phyloP scores from a whole-genome alignment of 2,113 vertebrate genomes.

The Engystomops pustulosus region DNA sequence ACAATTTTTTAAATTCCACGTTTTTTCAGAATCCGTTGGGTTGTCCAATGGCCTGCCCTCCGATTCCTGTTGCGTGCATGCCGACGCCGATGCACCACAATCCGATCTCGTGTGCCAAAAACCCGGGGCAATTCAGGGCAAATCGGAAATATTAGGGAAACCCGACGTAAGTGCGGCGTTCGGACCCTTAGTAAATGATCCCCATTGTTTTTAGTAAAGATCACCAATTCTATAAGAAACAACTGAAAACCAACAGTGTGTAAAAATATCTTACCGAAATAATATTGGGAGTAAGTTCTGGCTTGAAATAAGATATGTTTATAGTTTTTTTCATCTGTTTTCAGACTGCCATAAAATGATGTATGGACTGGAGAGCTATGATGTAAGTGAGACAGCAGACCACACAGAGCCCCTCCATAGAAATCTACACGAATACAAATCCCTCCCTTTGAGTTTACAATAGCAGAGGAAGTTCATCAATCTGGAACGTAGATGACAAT shows the following conservation, averaged over 20 bases:
- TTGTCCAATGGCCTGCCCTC: too few species aligned
- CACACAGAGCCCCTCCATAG: slow-evolving; percentile 36
- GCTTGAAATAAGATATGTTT: slow-evolving; percentile 20
- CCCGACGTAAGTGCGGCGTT: too few species aligned
- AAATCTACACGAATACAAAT: background rate
- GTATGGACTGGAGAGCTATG: background rate
- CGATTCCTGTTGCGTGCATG: too few species aligned
- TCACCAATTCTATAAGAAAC: background rate
- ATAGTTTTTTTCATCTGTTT: background rate
- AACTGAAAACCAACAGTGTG: background rate
- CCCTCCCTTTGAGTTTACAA: slow-evolving; percentile 20
- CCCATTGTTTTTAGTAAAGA: too few species aligned
- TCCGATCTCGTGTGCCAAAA: too few species aligned
- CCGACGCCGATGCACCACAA: too few species aligned
- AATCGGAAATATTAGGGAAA: too few species aligned
- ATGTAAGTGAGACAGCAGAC: slow-evolving; percentile 16
- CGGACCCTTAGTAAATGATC: too few species aligned
- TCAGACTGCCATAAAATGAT: slow-evolving; percentile 48
- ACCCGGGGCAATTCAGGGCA: too few species aligned
- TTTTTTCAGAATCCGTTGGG: too few species aligned
- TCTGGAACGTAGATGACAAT: slow-evolving; percentile 45
- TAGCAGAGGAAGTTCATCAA: slow-evolving; percentile 41
- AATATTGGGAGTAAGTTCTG: background rate
- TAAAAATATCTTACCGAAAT: background rate
- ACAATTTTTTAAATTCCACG: too few species aligned